Evolutionary conservation across 2,797 vertebrate genomes (phyloP).

Genomic region (Alauda arvensis): DNA sequence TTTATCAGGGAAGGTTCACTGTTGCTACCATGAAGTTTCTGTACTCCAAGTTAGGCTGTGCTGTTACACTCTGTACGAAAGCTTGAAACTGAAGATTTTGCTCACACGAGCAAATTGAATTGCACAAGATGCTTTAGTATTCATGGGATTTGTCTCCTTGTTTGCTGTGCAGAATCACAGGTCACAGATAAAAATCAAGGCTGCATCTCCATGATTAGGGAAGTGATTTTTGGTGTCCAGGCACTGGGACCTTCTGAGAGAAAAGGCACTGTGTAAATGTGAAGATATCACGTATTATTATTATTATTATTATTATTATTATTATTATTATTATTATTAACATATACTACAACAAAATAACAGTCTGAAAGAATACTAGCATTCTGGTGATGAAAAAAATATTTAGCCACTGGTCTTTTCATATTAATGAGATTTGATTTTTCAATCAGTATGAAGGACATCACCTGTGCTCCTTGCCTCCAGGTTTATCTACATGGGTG

Average conservation of each 20-base stretch:
- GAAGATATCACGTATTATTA: neutral
- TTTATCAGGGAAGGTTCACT: neutral
- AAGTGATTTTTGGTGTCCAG: slow-evolving; percentile 7
- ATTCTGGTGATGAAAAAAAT: slow-evolving; percentile 5
- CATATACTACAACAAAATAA: too few relatives aligned
- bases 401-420: neutral
- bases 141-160: slow-evolving; percentile 5
- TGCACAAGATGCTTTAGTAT: slow-evolving; percentile 23
- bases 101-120: neutral
- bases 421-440: slow-evolving; percentile 47
- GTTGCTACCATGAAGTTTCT: neutral
- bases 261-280: neutral
- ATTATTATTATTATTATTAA: too few relatives aligned
- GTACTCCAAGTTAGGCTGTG: neutral
- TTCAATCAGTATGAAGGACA: slow-evolving; percentile 38
- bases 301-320: too few relatives aligned
- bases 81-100: neutral
- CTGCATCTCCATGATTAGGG: neutral
- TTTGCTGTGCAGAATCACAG: neutral
- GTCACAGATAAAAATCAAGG: slow-evolving; percentile 35
- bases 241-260: neutral
- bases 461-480: slow-evolving; percentile 34
- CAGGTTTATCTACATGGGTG: slow-evolving; percentile 13
- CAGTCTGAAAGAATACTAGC: neutral
- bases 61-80: neutral